Base-by-base conservation (phyloP, 2,113 vertebrate genomes). In the Oxyura jamaicensis region DNA sequence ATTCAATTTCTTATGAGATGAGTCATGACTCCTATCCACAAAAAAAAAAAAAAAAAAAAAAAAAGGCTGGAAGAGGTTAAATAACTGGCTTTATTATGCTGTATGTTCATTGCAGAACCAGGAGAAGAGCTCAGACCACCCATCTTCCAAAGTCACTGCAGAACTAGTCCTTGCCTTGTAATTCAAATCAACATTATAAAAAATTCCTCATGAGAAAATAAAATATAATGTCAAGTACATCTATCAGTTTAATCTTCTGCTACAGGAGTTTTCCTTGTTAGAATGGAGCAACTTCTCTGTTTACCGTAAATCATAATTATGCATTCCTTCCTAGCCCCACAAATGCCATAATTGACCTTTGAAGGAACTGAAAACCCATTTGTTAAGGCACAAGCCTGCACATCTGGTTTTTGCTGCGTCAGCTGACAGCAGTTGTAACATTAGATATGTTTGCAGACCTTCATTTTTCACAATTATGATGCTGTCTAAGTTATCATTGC, bases 301-400 rank as follows among this genome's bases (percentile, higher is more conserved):
- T 91, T 78, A 48, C 50, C 55, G 71, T 59, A 82, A 82, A 78
- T 65, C 72, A 66, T 39, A 78, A 65, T 85, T 78, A 58, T 55
- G 72, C 80, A 82, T 95, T 83, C 85, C 55, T 88, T 83, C 77
- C 42, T 48, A 73, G 76, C 55, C 71, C 59, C 39, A n/a, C 55
- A 78, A 69, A 93, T 93, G 66, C 66, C 71, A 69, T 78, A 82
- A 89, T 1, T 95, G 94, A 93, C 94, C 81, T 95, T 88, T 74
- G 68, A 42, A 81, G 71, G 50, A 82, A 66, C 71, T 86, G 84
- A 85, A 88, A 63, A 50, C 50, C 72, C 82, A 67, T 69, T 55
- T 86, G 36, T 35, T 42, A n/a, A 41, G 82, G 50, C 21, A 52
- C 39, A 29, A 46, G 53, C 36, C n/a, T 62, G 35, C 31, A 52